Base-by-base conservation (phyloP, 2,888 invertebrate species). In the Acronicta alni region DNA sequence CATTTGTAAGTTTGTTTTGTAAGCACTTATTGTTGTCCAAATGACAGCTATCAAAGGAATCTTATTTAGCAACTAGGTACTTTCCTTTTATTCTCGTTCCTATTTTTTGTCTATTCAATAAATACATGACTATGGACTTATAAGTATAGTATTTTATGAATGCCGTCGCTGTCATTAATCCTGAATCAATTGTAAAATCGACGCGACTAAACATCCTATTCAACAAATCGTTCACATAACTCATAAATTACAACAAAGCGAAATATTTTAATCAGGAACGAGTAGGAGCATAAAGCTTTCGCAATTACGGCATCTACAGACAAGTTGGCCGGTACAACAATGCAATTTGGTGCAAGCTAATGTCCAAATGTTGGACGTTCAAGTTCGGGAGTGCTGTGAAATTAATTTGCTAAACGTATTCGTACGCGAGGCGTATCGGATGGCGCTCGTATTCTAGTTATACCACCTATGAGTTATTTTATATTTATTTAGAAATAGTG, bases 271-370 rank as follows among this genome's bases (percentile, higher is more conserved):
- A 73, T 76, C 59, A 64, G 49, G 32, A 60, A 43, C 45, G 37
- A 42, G 20, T 15, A 48, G 26, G 38, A 35, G 18, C 45, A 46
- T 75, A 64, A 59, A 69, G 66, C 63, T 23, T 62, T 58, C 54
- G 51, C 61, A 74, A 74, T 67, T 77, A 74, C 62, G 46, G 61
- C 55, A 38, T 64, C 49, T 53, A 67, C 65, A 61, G 54, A 65
- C 67, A 71, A 78, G 69, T 78, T 75, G 53, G 64, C 61, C 57
- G 58, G 67, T 76, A 72, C 68, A 80, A 84, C 84, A 85, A 83
- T 82, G 83, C 85, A 85, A 85, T 86, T 86, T 81, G 77, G 81
- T 78, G 74, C 72, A 64, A 75, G 72, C 79, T 82, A 84, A 87
- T 84, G 82, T 80, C 74, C 79, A 75, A 86, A 83, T 84, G 83